These are phyloP conservation scores for Rhea americana DNA, from an alignment of 2,113 vertebrate genomes.

Conservation along the genomic window DNA sequence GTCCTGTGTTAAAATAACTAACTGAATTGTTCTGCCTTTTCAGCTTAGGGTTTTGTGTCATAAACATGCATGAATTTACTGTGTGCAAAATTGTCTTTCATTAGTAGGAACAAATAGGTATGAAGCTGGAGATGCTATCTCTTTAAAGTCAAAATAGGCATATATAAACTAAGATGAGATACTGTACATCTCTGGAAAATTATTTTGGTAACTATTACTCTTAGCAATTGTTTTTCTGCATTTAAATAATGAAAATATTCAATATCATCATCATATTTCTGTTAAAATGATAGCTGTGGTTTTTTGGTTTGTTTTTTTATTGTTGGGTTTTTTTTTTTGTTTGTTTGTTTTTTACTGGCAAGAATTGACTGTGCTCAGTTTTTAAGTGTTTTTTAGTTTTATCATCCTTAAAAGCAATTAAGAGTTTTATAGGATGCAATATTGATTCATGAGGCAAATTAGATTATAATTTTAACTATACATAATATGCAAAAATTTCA, in stretches of 20 bases:
- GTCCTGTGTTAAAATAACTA: background rate
- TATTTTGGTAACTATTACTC: background rate
- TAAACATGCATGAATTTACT: background rate
- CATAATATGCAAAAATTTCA: background rate
- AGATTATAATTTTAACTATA: background rate
- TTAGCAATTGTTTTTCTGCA: background rate
- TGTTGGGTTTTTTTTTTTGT: too few relatives aligned
- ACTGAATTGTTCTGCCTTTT: background rate
- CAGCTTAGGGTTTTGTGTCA: constrained; percentile 26
- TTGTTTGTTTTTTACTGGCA: background rate
- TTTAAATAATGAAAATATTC: background rate
- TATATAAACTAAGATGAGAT: background rate
- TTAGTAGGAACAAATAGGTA: constrained; percentile 33
- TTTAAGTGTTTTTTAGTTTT: background rate
- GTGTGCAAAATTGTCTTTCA: constrained; percentile 12
- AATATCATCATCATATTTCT: background rate
- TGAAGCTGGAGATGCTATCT: constrained; percentile 37
- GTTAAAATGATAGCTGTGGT: background rate
- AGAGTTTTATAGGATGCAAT: background rate
- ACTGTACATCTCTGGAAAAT: background rate
- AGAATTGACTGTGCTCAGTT: background rate
- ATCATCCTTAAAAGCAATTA: constrained; percentile 24
- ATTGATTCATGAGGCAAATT: constrained; percentile 30
- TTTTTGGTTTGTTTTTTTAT: background rate
- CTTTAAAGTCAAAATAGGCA: constrained; percentile 7